These are phyloP conservation scores for Phrynocephalus forsythii DNA, from an alignment of 2,797 vertebrate genomes.

Conservation along the genomic window DNA sequence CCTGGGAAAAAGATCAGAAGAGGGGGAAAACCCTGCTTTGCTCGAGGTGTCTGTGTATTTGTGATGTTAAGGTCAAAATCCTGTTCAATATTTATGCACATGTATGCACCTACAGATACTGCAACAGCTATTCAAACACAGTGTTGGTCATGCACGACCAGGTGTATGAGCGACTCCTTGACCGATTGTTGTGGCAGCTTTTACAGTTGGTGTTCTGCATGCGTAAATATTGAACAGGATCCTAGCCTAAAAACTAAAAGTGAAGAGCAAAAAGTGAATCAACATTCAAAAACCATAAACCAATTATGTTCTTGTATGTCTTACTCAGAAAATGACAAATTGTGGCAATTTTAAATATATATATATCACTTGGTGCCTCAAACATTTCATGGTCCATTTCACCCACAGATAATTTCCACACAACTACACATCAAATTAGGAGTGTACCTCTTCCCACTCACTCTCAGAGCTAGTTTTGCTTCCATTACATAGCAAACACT, in stretches of 20 bases:
- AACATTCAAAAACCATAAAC: neutral
- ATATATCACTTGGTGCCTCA: neutral
- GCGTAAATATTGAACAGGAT: too few species aligned
- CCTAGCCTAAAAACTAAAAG: neutral
- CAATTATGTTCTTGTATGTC: neutral
- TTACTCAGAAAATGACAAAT: constrained; percentile 11
- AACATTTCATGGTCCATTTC: constrained; percentile 34
- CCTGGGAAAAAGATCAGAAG: neutral
- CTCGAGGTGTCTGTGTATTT: neutral
- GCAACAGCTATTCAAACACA: too few species aligned
- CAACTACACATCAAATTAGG: constrained; percentile 38
- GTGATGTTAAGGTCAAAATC: too few species aligned
- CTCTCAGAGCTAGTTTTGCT: neutral
- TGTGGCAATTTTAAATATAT: neutral
- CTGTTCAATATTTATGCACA: too few species aligned
- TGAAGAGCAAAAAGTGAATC: neutral
- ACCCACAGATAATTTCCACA: constrained; percentile 22
- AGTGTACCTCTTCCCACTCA: neutral
- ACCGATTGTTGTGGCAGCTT: too few species aligned
- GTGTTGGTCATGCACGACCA: too few species aligned
- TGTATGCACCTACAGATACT: too few species aligned
- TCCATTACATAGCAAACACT: constrained; percentile 22
- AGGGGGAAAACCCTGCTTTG: neutral
- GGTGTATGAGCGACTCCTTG: too few species aligned
- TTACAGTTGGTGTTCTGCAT: too few species aligned